phyloP scores from a whole-genome alignment of 2,797 vertebrate genomes.

The Platalea minor region DNA sequence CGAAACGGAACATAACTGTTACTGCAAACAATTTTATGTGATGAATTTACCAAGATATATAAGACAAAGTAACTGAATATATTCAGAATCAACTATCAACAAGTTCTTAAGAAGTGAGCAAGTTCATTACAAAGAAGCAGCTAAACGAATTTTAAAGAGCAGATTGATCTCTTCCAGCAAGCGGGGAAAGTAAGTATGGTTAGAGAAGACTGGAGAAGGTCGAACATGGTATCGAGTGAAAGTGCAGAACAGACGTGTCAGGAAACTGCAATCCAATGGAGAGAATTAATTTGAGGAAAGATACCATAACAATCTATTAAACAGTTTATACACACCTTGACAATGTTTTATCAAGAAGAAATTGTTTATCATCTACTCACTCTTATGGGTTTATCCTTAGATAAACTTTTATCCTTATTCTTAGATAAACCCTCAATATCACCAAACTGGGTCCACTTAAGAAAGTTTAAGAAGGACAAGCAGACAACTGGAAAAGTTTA shows the following conservation, averaged over 20 bases:
- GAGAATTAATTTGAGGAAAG: background rate
- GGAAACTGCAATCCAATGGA: background rate
- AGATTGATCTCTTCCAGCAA: too few relatives aligned
- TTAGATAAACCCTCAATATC: background rate
- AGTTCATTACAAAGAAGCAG: background rate
- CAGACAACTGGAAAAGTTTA: background rate
- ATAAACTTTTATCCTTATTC: background rate
- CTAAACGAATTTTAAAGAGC: background rate
- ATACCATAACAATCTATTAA: background rate
- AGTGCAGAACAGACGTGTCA: background rate
- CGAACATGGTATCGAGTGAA: fast-evolving
- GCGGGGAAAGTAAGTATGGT: background rate
- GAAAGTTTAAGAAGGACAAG: background rate
- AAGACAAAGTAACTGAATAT: background rate
- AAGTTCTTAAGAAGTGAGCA: background rate
- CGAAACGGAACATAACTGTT: fast-evolving
- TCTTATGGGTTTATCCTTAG: background rate
- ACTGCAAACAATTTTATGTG: background rate
- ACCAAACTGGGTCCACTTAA: background rate
- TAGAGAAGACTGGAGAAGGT: background rate
- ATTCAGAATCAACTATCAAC: background rate
- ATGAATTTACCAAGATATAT: background rate
- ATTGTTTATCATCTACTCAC: background rate
- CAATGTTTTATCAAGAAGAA: background rate
- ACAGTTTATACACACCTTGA: background rate